Evolutionary conservation across 2,113 vertebrate species (phyloP), one percentile per base, ranked within the genome.

Genomic region (Lipotes vexillifer): DNA sequence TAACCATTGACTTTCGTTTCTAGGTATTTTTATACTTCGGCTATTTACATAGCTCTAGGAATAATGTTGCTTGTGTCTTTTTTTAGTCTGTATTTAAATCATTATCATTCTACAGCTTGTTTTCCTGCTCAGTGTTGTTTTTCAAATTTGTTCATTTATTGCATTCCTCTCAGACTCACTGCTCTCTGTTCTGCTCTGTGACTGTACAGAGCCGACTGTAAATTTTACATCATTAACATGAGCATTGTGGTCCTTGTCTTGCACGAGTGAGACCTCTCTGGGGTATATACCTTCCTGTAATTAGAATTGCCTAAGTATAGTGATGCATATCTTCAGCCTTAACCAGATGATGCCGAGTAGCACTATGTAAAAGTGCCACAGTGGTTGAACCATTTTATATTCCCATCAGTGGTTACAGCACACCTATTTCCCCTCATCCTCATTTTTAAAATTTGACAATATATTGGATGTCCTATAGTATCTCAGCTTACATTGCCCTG

Each of bases 81-180:
- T 92, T 96, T 95, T 63, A 93, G 78, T 89, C 25, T 83, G 3
- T 82, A 15, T 81, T 93, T 92, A 85, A 80, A 23, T 74, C 17
- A 78, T 0, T 38, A 27, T 90, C 44, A 80, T 66, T 88, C 65
- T 93, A 25, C 9, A 92, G 5, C 69, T 93, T 96, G 21, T 52
- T 96, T 88, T 77, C 88, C 29, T 95, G 10, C 27, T 89, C 29
- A 68, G 0, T 93, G 41, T 44, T 68, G 66, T 81, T 96, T 93
- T 93, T 78, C 36, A 65, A 2, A 80, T 84, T 86, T 78, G 38
- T 95, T 82, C 31, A n/a, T 72, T 90, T 81, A 13, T 59, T 78
- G 12, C n/a, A 11, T 90, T 95, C 74, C 12, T 90, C 13, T 95
- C 38, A 85, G n/a, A 27, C 8, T 88, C 23, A 90, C 25, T 71